Base-by-base conservation (phyloP, 2,113 vertebrate species). In the Festucalex cinctus region DNA sequence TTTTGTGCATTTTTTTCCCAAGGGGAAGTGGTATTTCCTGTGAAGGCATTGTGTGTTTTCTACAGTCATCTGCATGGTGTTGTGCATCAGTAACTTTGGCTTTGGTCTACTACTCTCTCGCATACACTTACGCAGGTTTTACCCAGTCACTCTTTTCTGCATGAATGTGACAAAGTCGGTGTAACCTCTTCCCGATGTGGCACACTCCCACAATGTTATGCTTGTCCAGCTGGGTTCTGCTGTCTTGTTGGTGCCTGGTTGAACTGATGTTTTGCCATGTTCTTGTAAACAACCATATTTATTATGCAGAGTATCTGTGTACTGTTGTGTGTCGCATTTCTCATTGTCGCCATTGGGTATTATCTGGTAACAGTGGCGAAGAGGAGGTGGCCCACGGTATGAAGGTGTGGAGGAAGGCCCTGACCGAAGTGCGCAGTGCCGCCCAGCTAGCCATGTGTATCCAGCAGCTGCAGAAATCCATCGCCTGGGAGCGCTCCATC, bases 401-500 rank as follows among this genome's bases (percentile, higher is more conserved):
- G 90, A 97, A 94, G 91, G 90, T 97, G 60, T 99, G 97, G 97
- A 93, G 97, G 89, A 98, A 92, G 91, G 97, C 96, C 39, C 84
- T 99, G 78, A 92, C 89, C 66, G 96, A 97, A 86, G 95, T 96
- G 0, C 93, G 94, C 64, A 99, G 95, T 79, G 96, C 96, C 57
- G 95, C 96, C 57, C 97, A 99, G 92, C 89, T 99, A 86, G 95
- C 97, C 83, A 95, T 99, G 91, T 99, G 97, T 79, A 92, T 99
- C 87, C 97, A 99, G 91, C 97, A 99, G 74, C 92, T 99, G 81
- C 97, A 99, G 94, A 99, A 97, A 91, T 95, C 96, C 69, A 98
- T 99, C 83, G 97, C 97, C 69, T 99, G 97, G 97, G 97, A 98
- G 91, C 94, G 97, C 87, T 99, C 97, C 74, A 99, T 99, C 91